These are phyloP conservation scores for Adela reaumurella DNA, from an alignment of 2,888 invertebrate species.

Conservation along the genomic window DNA sequence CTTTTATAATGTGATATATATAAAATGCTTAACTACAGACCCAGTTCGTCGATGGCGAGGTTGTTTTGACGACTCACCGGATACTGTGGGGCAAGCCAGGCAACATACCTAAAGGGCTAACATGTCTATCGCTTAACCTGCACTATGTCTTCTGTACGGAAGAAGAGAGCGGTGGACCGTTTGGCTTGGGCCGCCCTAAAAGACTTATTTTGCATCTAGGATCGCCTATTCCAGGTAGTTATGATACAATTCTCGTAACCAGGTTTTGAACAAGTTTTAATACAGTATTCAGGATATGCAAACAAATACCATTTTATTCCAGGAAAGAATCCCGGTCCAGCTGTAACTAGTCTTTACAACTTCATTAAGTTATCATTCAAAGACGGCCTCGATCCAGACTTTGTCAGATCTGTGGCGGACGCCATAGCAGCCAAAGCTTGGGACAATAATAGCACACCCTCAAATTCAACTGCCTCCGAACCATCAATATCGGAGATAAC, in stretches of 20 bases:
- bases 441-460: conserved; percentile 38
- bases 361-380: conserved; percentile 84
- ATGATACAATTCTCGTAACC: too few species aligned
- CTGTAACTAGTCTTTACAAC: conserved; percentile 65
- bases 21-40: conserved; percentile 55
- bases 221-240: conserved; percentile 60
- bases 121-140: conserved; percentile 67
- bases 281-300: too few species aligned
- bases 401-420: conserved; percentile 61
- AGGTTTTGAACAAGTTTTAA: too few species aligned
- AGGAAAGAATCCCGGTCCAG: conserved; percentile 72
- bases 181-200: conserved; percentile 76
- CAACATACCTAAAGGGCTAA: conserved; percentile 66
- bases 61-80: conserved; percentile 79
- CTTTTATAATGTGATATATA: not conserved
- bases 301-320: conserved; percentile 12
- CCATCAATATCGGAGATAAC: conserved; percentile 20
- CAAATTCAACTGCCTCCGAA: conserved; percentile 16
- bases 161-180: conserved; percentile 75
- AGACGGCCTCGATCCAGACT: conserved; percentile 69
- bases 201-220: conserved; percentile 75
- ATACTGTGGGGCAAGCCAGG: conserved; percentile 79
- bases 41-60: conserved; percentile 75
- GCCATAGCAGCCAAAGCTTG: conserved; percentile 62
- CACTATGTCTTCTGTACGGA: conserved; percentile 72